These are phyloP conservation scores for Eupeodes latifasciatus DNA, from an alignment of 2,888 invertebrate species.

Conservation along the genomic window DNA sequence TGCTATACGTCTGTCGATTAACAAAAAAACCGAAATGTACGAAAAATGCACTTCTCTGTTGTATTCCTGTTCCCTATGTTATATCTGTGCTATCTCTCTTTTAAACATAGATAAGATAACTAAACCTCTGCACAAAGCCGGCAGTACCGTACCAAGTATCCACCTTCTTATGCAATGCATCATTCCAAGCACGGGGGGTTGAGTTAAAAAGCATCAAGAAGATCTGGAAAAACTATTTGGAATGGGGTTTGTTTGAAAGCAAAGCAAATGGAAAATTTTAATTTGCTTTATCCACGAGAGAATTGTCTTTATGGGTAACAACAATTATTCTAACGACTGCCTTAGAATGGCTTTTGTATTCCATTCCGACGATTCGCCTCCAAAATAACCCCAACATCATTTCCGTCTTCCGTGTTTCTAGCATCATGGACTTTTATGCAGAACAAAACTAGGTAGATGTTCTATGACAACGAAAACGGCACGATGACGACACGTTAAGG, in stretches of 20 bases:
- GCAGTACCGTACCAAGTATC: too few relatives aligned
- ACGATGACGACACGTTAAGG: background rate
- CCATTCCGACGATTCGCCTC: conserved; percentile 24
- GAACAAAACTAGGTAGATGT: background rate
- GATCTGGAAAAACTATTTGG: background rate
- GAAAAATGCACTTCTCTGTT: too few relatives aligned
- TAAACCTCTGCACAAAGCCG: too few relatives aligned
- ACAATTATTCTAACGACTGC: conserved; percentile 73
- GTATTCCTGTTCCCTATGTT: too few relatives aligned
- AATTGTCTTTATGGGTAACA: conserved; percentile 69
- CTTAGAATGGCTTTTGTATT: conserved; percentile 56
- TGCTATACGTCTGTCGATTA: too few relatives aligned
- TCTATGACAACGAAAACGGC: background rate
- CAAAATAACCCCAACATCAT: conserved; percentile 5
- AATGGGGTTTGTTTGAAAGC: conserved; percentile 38
- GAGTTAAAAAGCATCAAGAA: conserved; percentile 8
- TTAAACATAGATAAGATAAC: too few relatives aligned
- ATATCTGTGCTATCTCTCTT: too few relatives aligned
- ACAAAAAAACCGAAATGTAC: too few relatives aligned
- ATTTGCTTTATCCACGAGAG: conserved; percentile 65
- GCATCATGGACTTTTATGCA: background rate
- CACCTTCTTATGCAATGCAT: too few relatives aligned
- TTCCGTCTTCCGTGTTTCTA: conserved; percentile 3
- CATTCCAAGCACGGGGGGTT: background rate
- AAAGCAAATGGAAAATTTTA: conserved; percentile 70